Evolutionary conservation across 2,888 invertebrate genomes (phyloP).

Genomic region (Plagiodera versicolora): DNA sequence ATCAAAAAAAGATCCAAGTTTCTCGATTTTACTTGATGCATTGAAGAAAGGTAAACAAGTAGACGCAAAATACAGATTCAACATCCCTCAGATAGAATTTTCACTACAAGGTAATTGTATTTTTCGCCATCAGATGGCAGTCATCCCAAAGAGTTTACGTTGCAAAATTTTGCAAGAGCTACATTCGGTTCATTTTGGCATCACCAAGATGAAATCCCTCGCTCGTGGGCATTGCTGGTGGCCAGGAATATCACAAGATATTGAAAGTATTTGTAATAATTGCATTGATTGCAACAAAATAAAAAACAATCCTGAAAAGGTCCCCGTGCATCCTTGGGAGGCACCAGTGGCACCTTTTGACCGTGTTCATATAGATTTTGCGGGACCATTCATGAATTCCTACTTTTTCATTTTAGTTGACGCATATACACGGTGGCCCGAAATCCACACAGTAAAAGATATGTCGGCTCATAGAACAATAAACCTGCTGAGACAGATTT

Average conservation of each 20-base stretch:
- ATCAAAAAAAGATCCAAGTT: background rate
- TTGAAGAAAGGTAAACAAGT: background rate
- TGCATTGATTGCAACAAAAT: slow-evolving; percentile 13
- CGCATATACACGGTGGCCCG: slow-evolving; percentile 6
- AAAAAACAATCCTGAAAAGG: slow-evolving; percentile 27
- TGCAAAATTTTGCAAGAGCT: slow-evolving; percentile 15
- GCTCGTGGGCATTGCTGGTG: slow-evolving; percentile 12
- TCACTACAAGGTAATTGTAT: slow-evolving; percentile 3
- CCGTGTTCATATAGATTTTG: slow-evolving; percentile 18
- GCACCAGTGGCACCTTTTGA: slow-evolving; percentile 40
- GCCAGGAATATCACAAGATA: slow-evolving; percentile 11
- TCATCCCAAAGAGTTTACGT: slow-evolving; percentile 15
- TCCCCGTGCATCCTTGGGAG: slow-evolving; percentile 42
- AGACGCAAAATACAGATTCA: background rate
- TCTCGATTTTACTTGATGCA: background rate
- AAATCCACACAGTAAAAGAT: background rate
- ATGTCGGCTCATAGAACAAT: slow-evolving; percentile 14
- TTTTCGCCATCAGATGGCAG: slow-evolving; percentile 6
- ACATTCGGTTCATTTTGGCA: slow-evolving; percentile 17
- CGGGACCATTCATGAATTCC: slow-evolving; percentile 15
- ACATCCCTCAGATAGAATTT: slow-evolving; percentile 2
- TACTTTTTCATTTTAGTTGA: slow-evolving; percentile 11
- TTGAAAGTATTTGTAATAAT: slow-evolving; percentile 17
- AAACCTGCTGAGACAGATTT: slow-evolving; percentile 12
- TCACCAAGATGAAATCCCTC: slow-evolving; percentile 11